Conservation (phyloP, 1,140 invertebrate genomes). For the Neodiprion lecontei region DNA sequence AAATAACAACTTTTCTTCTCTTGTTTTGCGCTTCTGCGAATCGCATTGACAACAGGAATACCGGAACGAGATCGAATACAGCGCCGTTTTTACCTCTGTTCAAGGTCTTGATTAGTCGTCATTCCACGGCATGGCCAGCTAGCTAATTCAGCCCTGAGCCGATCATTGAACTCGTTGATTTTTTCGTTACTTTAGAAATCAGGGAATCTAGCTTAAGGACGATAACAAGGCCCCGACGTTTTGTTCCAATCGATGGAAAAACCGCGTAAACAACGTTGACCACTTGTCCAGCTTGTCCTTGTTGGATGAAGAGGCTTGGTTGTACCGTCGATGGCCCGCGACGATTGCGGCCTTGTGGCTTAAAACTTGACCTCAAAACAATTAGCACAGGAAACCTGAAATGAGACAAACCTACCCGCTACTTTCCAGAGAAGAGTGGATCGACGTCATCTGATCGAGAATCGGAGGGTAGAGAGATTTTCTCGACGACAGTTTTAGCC, state of each 20-base stretch:
- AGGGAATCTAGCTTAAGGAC: slow-evolving; percentile 59
- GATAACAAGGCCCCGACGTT: slow-evolving; percentile 9
- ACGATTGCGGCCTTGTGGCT: too few species aligned
- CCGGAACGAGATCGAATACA: too few species aligned
- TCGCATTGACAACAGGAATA: too few species aligned
- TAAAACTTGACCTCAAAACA: too few species aligned
- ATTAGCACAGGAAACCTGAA: too few species aligned
- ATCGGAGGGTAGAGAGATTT: not conserved
- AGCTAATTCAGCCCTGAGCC: slow-evolving; percentile 35
- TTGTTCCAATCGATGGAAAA: not conserved
- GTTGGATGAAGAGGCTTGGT: too few species aligned
- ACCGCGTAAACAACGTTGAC: too few species aligned
- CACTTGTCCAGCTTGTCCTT: too few species aligned
- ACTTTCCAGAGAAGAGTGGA: not conserved
- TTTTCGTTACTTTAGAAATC: slow-evolving; percentile 57
- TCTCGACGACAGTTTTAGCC: not conserved
- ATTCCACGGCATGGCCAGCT: not conserved
- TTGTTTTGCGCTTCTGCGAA: too few species aligned
- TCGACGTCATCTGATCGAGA: not conserved
- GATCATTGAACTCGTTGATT: slow-evolving; percentile 38
- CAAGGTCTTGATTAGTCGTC: slow-evolving; percentile 16
- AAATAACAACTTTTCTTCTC: too few species aligned
- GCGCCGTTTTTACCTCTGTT: slow-evolving; percentile 1
- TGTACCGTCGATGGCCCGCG: too few species aligned
- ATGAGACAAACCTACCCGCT: not conserved